These are phyloP conservation scores for Myopa testacea DNA, from an alignment of 2,888 invertebrate species.

Conservation along the genomic window DNA sequence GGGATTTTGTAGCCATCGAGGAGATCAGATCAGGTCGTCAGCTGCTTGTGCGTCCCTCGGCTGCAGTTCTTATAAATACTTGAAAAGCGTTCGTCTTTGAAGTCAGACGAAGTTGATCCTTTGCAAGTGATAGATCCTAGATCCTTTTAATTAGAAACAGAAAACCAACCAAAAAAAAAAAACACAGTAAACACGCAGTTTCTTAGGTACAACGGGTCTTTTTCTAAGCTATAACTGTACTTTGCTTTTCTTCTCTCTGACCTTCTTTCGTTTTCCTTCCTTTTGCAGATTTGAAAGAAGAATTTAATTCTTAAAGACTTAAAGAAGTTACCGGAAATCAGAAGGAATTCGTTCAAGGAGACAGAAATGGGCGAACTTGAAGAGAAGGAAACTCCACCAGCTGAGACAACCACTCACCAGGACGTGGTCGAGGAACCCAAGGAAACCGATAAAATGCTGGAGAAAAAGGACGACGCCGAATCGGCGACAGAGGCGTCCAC, in stretches of 20 bases:
- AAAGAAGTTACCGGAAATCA: not conserved
- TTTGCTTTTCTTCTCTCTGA: not conserved
- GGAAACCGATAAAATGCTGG: slow-evolving; percentile 68
- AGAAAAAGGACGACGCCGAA: slow-evolving; percentile 57
- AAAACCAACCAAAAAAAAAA: slow-evolving; percentile 26
- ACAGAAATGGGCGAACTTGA: slow-evolving; percentile 67
- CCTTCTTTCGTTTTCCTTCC: not conserved
- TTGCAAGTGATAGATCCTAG: slow-evolving; percentile 62
- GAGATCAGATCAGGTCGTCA: not conserved
- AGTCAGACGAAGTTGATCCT: slow-evolving; percentile 56
- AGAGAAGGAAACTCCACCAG: slow-evolving; percentile 66
- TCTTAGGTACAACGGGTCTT: too few relatives aligned
- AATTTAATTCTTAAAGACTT: slow-evolving; percentile 16
- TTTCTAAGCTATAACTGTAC: not conserved
- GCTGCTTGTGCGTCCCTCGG: not conserved
- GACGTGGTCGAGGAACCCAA: slow-evolving; percentile 65
- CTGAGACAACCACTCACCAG: slow-evolving; percentile 59
- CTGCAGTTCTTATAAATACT: slow-evolving; percentile 32
- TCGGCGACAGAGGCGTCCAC: slow-evolving; percentile 36
- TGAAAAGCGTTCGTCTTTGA: slow-evolving; percentile 15
- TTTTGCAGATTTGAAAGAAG: slow-evolving; percentile 7
- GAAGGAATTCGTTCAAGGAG: slow-evolving; percentile 15
- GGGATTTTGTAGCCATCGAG: not conserved
- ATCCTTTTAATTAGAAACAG: slow-evolving; percentile 49
- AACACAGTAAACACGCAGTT: too few relatives aligned